phyloP scores from a whole-genome alignment of 1,140 invertebrate species.

The Leptinotarsa defecta region DNA sequence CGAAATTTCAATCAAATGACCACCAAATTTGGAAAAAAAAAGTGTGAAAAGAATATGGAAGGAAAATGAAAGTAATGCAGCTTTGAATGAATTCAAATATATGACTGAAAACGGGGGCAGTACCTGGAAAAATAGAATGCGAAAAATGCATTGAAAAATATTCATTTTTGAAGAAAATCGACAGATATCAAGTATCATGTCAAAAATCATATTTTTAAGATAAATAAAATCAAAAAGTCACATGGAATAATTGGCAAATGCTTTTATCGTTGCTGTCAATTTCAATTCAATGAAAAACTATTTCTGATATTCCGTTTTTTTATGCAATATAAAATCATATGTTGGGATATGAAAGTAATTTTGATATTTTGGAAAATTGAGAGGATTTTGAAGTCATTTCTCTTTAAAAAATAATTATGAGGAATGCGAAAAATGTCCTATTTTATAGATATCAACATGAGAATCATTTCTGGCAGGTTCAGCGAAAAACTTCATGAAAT shows the following conservation, averaged over 20 bases:
- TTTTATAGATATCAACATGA: background rate
- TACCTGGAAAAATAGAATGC: background rate
- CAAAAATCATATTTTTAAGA: background rate
- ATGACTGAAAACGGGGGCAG: background rate
- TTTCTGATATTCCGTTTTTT: background rate
- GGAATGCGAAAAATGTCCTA: background rate
- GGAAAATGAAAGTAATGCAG: background rate
- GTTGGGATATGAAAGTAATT: background rate
- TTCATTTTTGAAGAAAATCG: background rate
- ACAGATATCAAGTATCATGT: conserved; percentile 13
- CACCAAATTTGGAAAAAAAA: background rate
- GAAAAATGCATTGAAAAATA: conserved; percentile 9
- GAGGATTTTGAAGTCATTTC: background rate
- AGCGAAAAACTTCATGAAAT: no score
- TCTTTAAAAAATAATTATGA: background rate
- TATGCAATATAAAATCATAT: background rate
- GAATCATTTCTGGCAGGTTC: background rate
- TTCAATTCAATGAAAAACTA: background rate
- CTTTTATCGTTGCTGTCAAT: background rate
- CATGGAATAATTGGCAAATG: background rate
- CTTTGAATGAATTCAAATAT: background rate
- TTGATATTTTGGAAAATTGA: background rate
- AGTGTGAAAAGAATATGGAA: background rate
- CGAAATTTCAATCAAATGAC: background rate
- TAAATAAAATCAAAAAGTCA: background rate